Evolutionary conservation across 2,797 vertebrate genomes (phyloP).

Genomic region (Macropus fuliginosus): DNA sequence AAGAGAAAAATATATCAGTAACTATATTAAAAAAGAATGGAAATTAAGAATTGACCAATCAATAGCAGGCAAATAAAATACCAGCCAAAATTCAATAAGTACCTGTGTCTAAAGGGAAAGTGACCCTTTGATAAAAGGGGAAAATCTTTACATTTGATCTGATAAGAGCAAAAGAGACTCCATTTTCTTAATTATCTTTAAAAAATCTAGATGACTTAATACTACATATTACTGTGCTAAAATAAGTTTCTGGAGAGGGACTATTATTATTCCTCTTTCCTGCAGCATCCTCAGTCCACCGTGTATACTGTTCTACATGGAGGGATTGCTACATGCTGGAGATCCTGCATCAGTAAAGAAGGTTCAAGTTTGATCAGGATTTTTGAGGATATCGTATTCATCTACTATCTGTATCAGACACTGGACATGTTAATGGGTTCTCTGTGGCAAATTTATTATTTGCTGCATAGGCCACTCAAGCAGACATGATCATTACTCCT

Average conservation of each 20-base stretch:
- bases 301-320: slow-evolving; percentile 47
- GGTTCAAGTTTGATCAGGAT: slow-evolving; percentile 80
- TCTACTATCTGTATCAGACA: slow-evolving; percentile 51
- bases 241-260: slow-evolving; percentile 45
- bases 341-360: slow-evolving; percentile 34
- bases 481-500: slow-evolving; percentile 60
- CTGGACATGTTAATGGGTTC: slow-evolving; percentile 15
- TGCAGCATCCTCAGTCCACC: slow-evolving; percentile 64
- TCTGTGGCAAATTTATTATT: slow-evolving; percentile 42
- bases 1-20: slow-evolving; percentile 61
- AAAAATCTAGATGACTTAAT: slow-evolving; percentile 68
- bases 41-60: slow-evolving; percentile 64
- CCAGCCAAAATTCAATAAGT: slow-evolving; percentile 73
- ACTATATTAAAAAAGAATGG: slow-evolving; percentile 65
- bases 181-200: slow-evolving; percentile 61
- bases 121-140: slow-evolving; percentile 77
- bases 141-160: slow-evolving; percentile 65
- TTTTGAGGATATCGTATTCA: slow-evolving; percentile 57
- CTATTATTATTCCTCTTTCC: slow-evolving; percentile 63
- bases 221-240: slow-evolving; percentile 66
- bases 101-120: slow-evolving; percentile 72
- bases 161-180: slow-evolving; percentile 69
- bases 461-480: slow-evolving; percentile 50
- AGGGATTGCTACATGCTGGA: slow-evolving; percentile 67
- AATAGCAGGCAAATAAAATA: slow-evolving; percentile 65